Conservation (phyloP, 2,888 invertebrate species). For the Drosophila rubida region DNA sequence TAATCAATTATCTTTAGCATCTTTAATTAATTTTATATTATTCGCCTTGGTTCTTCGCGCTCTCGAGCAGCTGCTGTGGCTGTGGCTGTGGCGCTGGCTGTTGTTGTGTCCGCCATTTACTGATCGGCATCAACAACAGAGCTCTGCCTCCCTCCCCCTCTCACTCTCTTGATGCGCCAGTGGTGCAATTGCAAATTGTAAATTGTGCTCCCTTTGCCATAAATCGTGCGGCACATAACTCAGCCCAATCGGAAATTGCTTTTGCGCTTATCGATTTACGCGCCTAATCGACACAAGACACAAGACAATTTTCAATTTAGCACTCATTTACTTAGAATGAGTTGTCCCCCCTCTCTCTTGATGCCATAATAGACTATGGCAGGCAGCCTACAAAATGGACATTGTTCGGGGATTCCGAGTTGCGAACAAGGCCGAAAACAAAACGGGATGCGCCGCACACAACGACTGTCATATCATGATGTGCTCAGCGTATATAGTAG, state of each 20-base stretch:
- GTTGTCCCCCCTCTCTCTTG: not conserved
- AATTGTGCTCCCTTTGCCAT: slow-evolving; percentile 57
- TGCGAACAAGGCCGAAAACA: slow-evolving; percentile 35
- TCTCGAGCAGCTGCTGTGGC: slow-evolving; percentile 54
- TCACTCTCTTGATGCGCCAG: slow-evolving; percentile 23
- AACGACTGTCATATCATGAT: slow-evolving; percentile 51
- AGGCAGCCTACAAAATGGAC: slow-evolving; percentile 17
- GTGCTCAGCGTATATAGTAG: slow-evolving; percentile 13
- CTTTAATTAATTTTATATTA: slow-evolving; percentile 85
- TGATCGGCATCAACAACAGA: slow-evolving; percentile 53
- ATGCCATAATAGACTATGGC: not conserved
- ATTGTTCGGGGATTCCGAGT: slow-evolving; percentile 12
- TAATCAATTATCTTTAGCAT: slow-evolving; percentile 85
- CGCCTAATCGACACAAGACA: slow-evolving; percentile 72
- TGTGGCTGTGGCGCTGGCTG: not conserved
- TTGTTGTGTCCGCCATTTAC: slow-evolving; percentile 11
- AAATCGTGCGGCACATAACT: slow-evolving; percentile 75
- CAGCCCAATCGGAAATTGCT: slow-evolving; percentile 78
- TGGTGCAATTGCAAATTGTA: slow-evolving; percentile 62
- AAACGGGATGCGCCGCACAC: slow-evolving; percentile 28
- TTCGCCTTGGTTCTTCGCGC: slow-evolving; percentile 64
- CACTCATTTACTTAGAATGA: slow-evolving; percentile 56
- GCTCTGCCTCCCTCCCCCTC: not conserved
- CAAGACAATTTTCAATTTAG: slow-evolving; percentile 71
- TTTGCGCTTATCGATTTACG: slow-evolving; percentile 76